Percentiles rank a stretch among this genome's conserved stretches.
Conservation (phyloP, 2,113 vertebrate genomes). For the Mormyrus lacerda region DNA sequence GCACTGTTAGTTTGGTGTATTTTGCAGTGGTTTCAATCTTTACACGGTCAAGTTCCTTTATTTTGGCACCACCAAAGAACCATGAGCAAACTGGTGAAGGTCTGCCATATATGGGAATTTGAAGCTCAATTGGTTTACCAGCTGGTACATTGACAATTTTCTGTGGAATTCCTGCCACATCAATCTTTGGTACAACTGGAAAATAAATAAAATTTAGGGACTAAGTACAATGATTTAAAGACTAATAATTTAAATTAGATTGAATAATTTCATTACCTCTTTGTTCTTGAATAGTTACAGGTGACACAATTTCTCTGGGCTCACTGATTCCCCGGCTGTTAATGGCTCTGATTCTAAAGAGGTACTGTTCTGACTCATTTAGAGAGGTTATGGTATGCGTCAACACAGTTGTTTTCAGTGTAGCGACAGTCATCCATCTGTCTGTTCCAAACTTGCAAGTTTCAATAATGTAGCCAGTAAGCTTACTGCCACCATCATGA, state of each 20-base stretch:
- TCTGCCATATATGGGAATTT: slow-evolving; percentile 78
- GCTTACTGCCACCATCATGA: slow-evolving; percentile 82
- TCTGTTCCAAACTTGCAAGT: slow-evolving; percentile 86
- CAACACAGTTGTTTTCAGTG: slow-evolving; percentile 69
- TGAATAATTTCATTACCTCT: slow-evolving; percentile 64
- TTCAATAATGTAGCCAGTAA: slow-evolving; percentile 84
- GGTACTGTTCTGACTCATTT: slow-evolving; percentile 88
- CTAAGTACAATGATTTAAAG: background rate
- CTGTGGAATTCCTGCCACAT: slow-evolving; percentile 82
- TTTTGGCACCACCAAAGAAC: slow-evolving; percentile 78
- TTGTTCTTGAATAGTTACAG: slow-evolving; percentile 81
- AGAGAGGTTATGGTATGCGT: slow-evolving; percentile 80
- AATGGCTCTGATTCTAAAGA: slow-evolving; percentile 86
- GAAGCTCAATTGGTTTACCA: slow-evolving; percentile 81
- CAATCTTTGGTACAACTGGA: slow-evolving; percentile 83
- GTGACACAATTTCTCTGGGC: slow-evolving; percentile 79
- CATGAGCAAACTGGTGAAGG: slow-evolving; percentile 80
- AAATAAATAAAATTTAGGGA: slow-evolving; percentile 16
- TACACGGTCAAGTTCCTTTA: slow-evolving; percentile 88
- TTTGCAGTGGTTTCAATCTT: slow-evolving; percentile 80
- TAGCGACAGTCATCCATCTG: slow-evolving; percentile 80
- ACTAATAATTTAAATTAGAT: slow-evolving; percentile 11
- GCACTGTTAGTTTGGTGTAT: slow-evolving; percentile 74
- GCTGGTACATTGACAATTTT: slow-evolving; percentile 80
- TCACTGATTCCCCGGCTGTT: slow-evolving; percentile 91